A percentile compares a stretch with the other conserved stretches of the same genome.
phyloP scores from a whole-genome alignment of 2,888 invertebrate genomes.

The Isotomurus palustris region DNA sequence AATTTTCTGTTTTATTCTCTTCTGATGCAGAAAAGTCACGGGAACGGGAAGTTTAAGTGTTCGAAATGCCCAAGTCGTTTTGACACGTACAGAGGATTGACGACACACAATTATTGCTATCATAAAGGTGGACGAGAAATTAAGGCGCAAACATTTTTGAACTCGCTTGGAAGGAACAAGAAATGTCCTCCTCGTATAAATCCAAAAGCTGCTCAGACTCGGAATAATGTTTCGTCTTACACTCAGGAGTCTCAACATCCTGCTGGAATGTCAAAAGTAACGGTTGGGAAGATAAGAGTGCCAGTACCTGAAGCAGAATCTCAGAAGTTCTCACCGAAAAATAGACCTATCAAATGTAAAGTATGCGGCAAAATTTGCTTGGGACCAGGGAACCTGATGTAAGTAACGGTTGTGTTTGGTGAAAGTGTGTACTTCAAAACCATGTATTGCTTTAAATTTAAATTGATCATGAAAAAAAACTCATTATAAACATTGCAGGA shows the following conservation, averaged over 20 bases:
- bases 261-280: background rate
- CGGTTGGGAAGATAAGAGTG: too few relatives aligned
- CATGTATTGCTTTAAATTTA: too few relatives aligned
- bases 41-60: background rate
- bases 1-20: background rate
- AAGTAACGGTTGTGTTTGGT: background rate
- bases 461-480: too few relatives aligned
- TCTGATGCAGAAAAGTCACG: constrained; percentile 10
- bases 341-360: constrained; percentile 16
- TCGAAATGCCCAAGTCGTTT: constrained; percentile 4
- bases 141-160: too few relatives aligned
- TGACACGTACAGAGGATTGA: background rate
- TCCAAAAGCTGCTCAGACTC: background rate
- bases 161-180: background rate
- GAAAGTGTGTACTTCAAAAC: too few relatives aligned
- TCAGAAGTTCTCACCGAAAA: constrained; percentile 9
- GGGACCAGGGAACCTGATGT: constrained; percentile 13
- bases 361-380: constrained; percentile 5
- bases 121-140: constrained; percentile 2
- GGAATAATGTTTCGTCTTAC: background rate
- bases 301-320: background rate
- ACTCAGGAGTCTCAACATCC: background rate
- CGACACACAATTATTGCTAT: constrained; percentile 3
- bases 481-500: constrained; percentile 1
- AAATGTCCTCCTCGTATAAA: background rate